Base-by-base conservation (phyloP, 2,888 invertebrate genomes). In the Invenusta paracnida region DNA sequence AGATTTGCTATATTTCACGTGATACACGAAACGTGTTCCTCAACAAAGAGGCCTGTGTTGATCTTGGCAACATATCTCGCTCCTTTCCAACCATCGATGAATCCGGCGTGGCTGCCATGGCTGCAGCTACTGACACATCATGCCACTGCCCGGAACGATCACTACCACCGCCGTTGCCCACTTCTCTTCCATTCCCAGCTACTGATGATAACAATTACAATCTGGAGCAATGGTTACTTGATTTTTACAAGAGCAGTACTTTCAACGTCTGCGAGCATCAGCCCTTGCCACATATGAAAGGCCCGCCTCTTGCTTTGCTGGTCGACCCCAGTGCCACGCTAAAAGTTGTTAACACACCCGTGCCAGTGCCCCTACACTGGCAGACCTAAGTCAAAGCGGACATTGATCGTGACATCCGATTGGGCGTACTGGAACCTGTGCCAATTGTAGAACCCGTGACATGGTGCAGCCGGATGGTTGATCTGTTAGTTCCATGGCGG, bases 1-100 rank as follows among this genome's bases (percentile, higher is more conserved):
- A 89, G 79, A 88, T 89, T 66, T 87, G 87, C 0, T 89, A 89
- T 83, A 31, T 89, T 25, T 89, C 89, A 13, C 88, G 88, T 81
- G 82, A 29, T n/a, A 87, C 88, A 0, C 88, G 88, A 86, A 88
- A 86, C 81, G 25, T 89, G 0, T 89, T 88, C 87, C 86, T 89
- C 28, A 88, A 88, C 83, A 86, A 87, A 30, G 88, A 89, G 30
- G 88, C 89, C 5, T 89, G 88, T 82, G 29, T 87, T 1, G 82
- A 66, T 0, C 86, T 89, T 0, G 88, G 89, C n/a, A 88, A 89
- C 17, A 88, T 89, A 11, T 67, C 88, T 0, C 73, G 83, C 0
- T 73, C 13, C 30, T 89, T 89, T 82, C 88, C 88, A 13, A 85
- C 82, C 13, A 83, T 87, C 66, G 87, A 86, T 29, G 86, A 87